Conservation (phyloP, 1,140 invertebrate species). For the Lepidurus apus region DNA sequence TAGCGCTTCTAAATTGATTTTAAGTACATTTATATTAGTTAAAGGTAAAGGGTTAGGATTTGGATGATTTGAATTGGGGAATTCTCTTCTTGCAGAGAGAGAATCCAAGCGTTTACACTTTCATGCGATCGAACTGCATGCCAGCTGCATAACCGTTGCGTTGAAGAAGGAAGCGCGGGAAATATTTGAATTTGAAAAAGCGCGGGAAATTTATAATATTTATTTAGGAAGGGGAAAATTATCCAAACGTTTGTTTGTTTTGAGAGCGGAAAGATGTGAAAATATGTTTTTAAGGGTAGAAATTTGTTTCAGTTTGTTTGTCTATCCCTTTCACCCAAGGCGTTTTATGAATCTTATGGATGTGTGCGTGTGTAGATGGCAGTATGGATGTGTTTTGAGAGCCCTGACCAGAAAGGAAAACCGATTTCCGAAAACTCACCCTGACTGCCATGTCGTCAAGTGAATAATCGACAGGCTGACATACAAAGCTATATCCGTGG, state of each 20-base stretch:
- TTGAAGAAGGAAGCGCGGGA: no score
- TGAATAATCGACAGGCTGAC: conserved; percentile 35
- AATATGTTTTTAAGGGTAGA: not conserved
- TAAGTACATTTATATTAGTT: not conserved
- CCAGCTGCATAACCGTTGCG: no score
- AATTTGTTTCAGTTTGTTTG: not conserved
- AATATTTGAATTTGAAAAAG: no score
- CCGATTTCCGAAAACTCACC: conserved; percentile 30
- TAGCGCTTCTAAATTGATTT: not conserved
- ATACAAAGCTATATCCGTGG: conserved; percentile 36
- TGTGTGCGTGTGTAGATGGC: not conserved
- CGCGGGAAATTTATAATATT: no score
- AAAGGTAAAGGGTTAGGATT: not conserved
- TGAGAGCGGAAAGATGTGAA: not conserved
- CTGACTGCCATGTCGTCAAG: conserved; percentile 38
- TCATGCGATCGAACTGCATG: no score
- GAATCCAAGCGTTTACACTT: no score
- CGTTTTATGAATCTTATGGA: not conserved
- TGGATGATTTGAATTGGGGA: no score
- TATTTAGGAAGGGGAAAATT: not conserved
- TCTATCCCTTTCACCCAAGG: not conserved
- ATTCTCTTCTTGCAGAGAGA: no score
- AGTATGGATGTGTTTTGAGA: not conserved
- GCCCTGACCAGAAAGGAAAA: not conserved
- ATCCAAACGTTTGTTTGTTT: not conserved